phyloP scores from a whole-genome alignment of 2,113 vertebrate species.

The Micromys minutus region DNA sequence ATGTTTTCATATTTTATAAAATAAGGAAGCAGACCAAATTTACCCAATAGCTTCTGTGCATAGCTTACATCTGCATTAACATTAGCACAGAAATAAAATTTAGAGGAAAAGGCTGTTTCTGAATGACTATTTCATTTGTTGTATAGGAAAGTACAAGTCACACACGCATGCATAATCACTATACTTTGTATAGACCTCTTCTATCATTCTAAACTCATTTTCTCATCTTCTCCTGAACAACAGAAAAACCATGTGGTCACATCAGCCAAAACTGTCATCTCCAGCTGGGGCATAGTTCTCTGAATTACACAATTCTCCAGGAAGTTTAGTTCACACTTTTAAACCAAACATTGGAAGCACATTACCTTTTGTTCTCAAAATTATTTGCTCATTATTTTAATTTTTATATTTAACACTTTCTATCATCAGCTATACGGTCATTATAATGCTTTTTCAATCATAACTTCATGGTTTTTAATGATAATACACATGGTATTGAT shows the following conservation, averaged over 20 bases:
- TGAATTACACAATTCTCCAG: not conserved
- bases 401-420: not conserved
- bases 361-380: not conserved
- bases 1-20: not conserved
- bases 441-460: not conserved
- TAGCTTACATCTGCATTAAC: not conserved
- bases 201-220: not conserved
- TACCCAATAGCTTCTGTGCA: not conserved
- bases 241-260: not conserved
- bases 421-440: not conserved
- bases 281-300: not conserved
- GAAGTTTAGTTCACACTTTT: not conserved
- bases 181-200: too few species aligned
- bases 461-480: not conserved
- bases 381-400: not conserved
- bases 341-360: not conserved
- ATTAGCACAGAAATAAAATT: not conserved
- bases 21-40: not conserved
- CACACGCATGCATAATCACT: too few species aligned
- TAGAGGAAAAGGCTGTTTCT: not conserved
- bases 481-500: not conserved
- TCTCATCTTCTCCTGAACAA: not conserved
- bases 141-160: too few species aligned
- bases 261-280: not conserved
- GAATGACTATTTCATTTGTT: not conserved